Conservation (phyloP, 2,113 vertebrate species). For the Sterna hirundo region DNA sequence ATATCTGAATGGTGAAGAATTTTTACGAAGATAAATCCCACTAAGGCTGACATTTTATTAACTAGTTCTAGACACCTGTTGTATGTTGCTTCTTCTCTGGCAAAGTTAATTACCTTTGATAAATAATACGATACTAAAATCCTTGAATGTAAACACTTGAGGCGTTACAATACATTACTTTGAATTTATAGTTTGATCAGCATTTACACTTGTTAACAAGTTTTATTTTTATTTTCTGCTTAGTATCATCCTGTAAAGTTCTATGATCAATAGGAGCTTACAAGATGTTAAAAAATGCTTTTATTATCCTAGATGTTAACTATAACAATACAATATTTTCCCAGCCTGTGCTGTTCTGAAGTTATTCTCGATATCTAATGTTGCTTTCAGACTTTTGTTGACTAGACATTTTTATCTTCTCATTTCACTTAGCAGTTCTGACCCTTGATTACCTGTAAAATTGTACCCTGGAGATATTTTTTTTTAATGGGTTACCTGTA, state of each 20-base stretch:
- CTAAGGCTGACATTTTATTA: slow-evolving; percentile 28
- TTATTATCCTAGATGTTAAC: background rate
- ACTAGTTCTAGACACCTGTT: background rate
- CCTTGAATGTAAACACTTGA: background rate
- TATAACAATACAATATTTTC: background rate
- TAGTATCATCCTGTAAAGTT: background rate
- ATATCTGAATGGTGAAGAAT: background rate
- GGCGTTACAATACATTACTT: background rate
- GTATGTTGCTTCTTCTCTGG: background rate
- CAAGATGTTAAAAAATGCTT: background rate
- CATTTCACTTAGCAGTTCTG: background rate
- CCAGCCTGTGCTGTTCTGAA: background rate
- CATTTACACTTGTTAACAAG: background rate
- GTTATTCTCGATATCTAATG: background rate
- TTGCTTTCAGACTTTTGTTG: background rate
- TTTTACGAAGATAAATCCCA: slow-evolving; percentile 32
- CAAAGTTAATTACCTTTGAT: slow-evolving; percentile 15
- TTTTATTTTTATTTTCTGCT: background rate
- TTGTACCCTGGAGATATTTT: background rate
- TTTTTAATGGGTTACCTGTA: background rate
- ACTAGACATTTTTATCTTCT: background rate
- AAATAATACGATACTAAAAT: background rate
- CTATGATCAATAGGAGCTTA: background rate
- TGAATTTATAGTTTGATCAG: background rate
- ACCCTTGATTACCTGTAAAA: background rate